These are phyloP conservation scores for Muscidifurax raptorellus DNA, from an alignment of 1,140 invertebrate genomes.

Conservation along the genomic window DNA sequence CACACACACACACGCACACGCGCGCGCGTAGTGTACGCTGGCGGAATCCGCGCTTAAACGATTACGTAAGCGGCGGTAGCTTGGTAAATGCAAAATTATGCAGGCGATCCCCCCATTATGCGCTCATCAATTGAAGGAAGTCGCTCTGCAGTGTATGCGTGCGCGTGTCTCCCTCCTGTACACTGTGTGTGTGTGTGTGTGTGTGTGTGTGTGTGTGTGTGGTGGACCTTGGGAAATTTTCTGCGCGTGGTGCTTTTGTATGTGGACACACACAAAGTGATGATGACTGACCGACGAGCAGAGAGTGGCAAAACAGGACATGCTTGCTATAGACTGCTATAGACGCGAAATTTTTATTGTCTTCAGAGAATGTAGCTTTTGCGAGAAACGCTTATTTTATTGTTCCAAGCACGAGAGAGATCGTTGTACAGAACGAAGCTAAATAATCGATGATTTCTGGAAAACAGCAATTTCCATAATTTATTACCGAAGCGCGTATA, in stretches of 20 bases:
- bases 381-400: too few species aligned
- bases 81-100: constrained; percentile 35
- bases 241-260: not conserved
- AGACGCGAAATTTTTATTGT: too few species aligned
- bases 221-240: constrained; percentile 34
- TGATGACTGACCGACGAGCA: not conserved
- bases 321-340: too few species aligned
- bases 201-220: not conserved
- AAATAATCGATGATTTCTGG: too few species aligned
- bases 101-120: constrained; percentile 15
- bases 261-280: not conserved
- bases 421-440: too few species aligned
- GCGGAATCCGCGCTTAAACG: constrained; percentile 42
- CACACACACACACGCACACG: not conserved
- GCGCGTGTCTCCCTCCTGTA: not conserved
- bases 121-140: constrained; percentile 46
- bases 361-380: too few species aligned
- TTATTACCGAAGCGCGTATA: too few species aligned
- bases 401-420: too few species aligned
- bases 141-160: not conserved
- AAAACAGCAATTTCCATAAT: too few species aligned
- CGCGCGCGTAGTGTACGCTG: not conserved
- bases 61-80: constrained; percentile 40
- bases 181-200: not conserved
- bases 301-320: not conserved